phyloP scores from a whole-genome alignment of 2,797 vertebrate genomes.

The Brachyalestes nurse region DNA sequence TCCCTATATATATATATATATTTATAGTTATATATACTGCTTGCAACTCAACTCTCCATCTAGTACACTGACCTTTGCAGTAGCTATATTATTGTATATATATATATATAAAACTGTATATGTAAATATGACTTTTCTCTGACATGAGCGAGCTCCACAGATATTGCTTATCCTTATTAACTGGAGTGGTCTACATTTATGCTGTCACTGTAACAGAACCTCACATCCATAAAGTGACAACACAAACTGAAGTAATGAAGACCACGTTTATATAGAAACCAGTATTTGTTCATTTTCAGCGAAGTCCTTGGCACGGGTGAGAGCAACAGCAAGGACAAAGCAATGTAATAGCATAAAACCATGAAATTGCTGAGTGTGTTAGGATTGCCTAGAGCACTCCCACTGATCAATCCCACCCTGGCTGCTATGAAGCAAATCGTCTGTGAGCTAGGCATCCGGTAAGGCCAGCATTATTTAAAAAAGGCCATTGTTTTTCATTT shows the following conservation, averaged over 20 bases:
- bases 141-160: neutral
- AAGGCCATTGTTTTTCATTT: neutral
- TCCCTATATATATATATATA: too few relatives aligned
- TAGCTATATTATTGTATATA: too few relatives aligned
- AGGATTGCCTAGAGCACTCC: slow-evolving; percentile 19
- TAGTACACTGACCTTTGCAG: neutral
- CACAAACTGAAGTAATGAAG: neutral
- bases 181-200: too few relatives aligned
- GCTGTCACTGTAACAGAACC: too few relatives aligned
- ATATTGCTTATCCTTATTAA: too few relatives aligned
- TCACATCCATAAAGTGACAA: too few relatives aligned
- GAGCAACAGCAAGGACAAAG: slow-evolving; percentile 28
- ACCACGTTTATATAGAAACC: neutral
- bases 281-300: neutral
- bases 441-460: neutral
- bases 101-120: too few relatives aligned
- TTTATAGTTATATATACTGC: too few relatives aligned
- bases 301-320: neutral
- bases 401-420: slow-evolving; percentile 23
- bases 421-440: neutral
- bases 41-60: neutral
- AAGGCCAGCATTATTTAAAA: neutral
- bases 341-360: slow-evolving; percentile 3
- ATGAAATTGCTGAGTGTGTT: slow-evolving; percentile 35
- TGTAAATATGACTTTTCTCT: neutral